phyloP scores from a whole-genome alignment of 1,140 invertebrate genomes.

The Apis laboriosa region DNA sequence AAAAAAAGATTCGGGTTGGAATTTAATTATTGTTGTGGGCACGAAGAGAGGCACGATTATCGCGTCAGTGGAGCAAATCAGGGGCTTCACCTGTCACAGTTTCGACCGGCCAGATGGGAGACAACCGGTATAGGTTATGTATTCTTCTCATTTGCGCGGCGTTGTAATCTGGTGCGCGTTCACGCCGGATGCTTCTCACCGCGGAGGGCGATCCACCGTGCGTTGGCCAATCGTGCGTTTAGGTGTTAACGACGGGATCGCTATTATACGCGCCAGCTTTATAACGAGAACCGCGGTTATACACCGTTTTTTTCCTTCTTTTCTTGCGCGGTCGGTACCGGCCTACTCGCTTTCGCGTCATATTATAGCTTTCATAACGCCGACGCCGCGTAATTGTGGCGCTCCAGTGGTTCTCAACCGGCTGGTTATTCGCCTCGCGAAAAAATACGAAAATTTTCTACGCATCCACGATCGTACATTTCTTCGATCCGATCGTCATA shows the following conservation, averaged over 20 bases:
- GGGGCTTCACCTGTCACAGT: conserved; percentile 66
- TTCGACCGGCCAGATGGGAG: conserved; percentile 53
- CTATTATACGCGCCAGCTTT: conserved; percentile 65
- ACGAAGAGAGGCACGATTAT: conserved; percentile 67
- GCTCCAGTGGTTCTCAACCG: conserved; percentile 63
- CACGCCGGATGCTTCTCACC: conserved; percentile 1
- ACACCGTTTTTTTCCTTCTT: conserved; percentile 29
- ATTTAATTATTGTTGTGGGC: conserved; percentile 73
- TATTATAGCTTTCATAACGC: conserved; percentile 72
- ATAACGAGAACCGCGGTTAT: conserved; percentile 68
- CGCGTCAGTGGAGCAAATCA: conserved; percentile 71
- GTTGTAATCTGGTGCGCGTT: conserved; percentile 36
- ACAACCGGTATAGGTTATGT: conserved; percentile 25
- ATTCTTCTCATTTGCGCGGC: conserved; percentile 29
- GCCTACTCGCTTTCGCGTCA: conserved; percentile 57
- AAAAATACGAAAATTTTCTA: neutral
- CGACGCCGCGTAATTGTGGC: conserved; percentile 66
- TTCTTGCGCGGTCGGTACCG: conserved; percentile 61
- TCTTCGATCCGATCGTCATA: fast-evolving
- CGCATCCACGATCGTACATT: no score
- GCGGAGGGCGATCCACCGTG: conserved; percentile 11
- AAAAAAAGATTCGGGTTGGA: conserved; percentile 41
- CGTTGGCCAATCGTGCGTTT: conserved; percentile 67
- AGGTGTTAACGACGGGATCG: conserved; percentile 77
- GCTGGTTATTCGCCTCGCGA: neutral